Evolutionary conservation across 1,140 invertebrate species (phyloP).

Genomic region (Eubasilissa regina): DNA sequence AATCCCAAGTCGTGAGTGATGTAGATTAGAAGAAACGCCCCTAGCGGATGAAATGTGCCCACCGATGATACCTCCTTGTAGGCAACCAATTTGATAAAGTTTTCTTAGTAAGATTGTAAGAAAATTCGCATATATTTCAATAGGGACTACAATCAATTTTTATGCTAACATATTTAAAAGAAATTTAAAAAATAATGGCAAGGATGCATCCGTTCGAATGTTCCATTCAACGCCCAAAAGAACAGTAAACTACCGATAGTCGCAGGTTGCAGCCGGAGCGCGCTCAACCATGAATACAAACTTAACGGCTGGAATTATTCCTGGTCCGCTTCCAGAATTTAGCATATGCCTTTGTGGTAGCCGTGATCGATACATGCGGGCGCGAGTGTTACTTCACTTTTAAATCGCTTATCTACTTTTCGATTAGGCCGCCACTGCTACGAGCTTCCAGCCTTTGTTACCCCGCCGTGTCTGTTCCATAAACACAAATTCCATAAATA

Average conservation of each 20-base stretch:
- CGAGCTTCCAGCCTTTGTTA: not conserved
- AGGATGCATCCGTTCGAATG: too few relatives aligned
- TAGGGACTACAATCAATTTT: too few relatives aligned
- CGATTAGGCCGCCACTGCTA: slow-evolving; percentile 35
- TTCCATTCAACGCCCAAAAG: slow-evolving; percentile 7
- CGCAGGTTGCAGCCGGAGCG: slow-evolving; percentile 12
- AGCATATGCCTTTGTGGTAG: not conserved
- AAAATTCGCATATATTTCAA: too few relatives aligned
- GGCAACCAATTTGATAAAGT: too few relatives aligned
- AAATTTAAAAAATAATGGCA: too few relatives aligned
- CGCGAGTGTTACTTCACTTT: slow-evolving; percentile 19
- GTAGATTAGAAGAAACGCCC: too few relatives aligned
- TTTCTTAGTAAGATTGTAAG: too few relatives aligned
- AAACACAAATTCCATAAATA: not conserved
- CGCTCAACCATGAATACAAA: slow-evolving; percentile 1
- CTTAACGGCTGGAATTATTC: slow-evolving; percentile 25
- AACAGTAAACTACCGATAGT: not conserved
- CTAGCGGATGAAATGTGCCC: too few relatives aligned
- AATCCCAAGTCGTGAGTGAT: too few relatives aligned
- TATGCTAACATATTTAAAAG: too few relatives aligned
- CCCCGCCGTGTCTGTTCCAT: not conserved
- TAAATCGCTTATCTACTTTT: slow-evolving; percentile 44
- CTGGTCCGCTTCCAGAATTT: not conserved
- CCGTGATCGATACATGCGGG: slow-evolving; percentile 40
- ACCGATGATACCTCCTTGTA: too few relatives aligned